Percentiles rank a stretch among this genome's conserved stretches.
Evolutionary conservation across 2,797 vertebrate species (phyloP).

Genomic region (Octomys mimax): DNA sequence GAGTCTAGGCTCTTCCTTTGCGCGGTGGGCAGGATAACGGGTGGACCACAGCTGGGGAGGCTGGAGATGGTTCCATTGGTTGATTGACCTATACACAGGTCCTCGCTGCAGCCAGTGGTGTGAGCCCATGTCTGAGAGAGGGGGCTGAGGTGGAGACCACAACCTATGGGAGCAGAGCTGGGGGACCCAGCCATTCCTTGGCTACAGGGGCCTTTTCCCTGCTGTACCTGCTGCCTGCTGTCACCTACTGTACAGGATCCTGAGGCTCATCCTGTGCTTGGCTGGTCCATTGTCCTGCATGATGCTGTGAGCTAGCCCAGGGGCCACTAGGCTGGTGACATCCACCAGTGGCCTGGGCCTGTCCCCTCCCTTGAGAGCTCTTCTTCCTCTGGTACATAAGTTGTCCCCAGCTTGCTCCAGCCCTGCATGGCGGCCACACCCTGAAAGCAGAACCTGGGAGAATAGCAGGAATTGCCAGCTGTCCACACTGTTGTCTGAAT

Average conservation of each 20-base stretch:
- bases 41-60: not conserved
- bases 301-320: not conserved
- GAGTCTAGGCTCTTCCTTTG: not conserved
- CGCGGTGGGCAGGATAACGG: not conserved
- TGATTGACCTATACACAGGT: rapidly evolving
- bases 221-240: rapidly evolving
- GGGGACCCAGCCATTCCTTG: not conserved
- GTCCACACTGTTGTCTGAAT: rapidly evolving
- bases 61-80: rapidly evolving
- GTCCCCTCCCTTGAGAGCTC: not conserved
- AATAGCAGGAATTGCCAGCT: not conserved
- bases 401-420: not conserved
- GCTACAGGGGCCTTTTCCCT: not conserved
- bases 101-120: not conserved
- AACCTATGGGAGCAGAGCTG: not conserved
- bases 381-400: not conserved
- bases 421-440: not conserved
- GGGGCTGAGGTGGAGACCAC: not conserved
- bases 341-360: not conserved
- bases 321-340: not conserved
- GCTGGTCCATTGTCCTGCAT: not conserved
- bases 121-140: not conserved
- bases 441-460: not conserved
- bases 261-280: not conserved
- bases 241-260: not conserved